These are phyloP conservation scores for Phalacrocorax brasilianus DNA, from an alignment of 2,113 vertebrate genomes.

Conservation along the genomic window DNA sequence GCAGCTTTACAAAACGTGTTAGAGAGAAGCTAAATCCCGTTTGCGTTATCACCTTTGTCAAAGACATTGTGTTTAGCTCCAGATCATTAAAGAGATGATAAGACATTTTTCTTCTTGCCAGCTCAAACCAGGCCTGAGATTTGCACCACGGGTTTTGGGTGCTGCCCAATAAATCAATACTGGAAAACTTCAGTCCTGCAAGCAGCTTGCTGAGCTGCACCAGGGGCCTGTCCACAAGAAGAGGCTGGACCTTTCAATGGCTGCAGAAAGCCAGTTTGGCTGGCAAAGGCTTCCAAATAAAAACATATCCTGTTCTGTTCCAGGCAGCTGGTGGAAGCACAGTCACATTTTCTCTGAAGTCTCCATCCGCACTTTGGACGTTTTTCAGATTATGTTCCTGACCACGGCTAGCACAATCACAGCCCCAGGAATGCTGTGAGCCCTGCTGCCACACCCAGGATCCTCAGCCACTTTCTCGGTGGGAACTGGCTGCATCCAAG, in stretches of 20 bases:
- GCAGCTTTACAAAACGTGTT: background rate
- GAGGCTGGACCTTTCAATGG: background rate
- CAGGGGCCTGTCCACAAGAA: background rate
- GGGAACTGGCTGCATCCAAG: background rate
- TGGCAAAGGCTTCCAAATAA: background rate
- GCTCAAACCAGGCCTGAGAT: background rate
- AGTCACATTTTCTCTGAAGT: background rate
- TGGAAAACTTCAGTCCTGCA: background rate
- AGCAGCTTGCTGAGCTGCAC: background rate
- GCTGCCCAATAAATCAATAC: background rate
- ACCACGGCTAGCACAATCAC: background rate
- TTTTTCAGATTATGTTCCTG: background rate
- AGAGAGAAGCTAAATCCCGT: background rate
- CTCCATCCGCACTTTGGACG: accelerated
- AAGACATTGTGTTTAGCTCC: background rate
- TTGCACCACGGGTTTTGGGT: background rate
- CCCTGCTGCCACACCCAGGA: background rate
- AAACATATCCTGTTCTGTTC: background rate
- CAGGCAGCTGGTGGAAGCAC: background rate
- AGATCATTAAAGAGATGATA: background rate
- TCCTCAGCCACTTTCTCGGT: accelerated
- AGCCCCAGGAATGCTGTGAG: background rate
- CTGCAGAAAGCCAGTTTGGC: background rate
- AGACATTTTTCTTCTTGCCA: background rate
- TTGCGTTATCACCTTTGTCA: background rate